Base-by-base conservation (phyloP, 2,888 invertebrate genomes). In the Drosophila prostipennis region DNA sequence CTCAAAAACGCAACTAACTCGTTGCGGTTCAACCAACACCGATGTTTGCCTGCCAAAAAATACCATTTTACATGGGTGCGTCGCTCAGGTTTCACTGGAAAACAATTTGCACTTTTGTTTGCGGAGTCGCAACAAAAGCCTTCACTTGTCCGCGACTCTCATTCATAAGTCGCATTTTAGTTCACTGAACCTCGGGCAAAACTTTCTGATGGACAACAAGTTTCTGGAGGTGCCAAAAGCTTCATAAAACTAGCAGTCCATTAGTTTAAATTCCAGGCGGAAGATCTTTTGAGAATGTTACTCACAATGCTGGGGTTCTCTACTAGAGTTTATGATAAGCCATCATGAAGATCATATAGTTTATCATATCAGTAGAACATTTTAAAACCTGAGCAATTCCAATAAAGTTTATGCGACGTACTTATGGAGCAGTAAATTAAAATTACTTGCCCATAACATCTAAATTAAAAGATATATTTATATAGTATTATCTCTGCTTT, bases 31-130 rank as follows among this genome's bases (percentile, higher is more conserved):
- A 82, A 51, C 37, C 16, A 34, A 19, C 16, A 48, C 56, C 37
- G 59, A 65, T 73, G 67, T 76, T 60, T 77, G 65, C 26, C 53
- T 45, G 46, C 37, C 37, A 19, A 37, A 68, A 45, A 67, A 37
- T 37, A 54, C 72, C 51, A 60, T 42, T 46, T 46, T 46, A 61
- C 45, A 60, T 59, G 72, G 86, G 80, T 77, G 85, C 60, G 68
- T 39, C 23, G 32, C 11, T 10, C 40, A 13, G 48, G 46, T 48
- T 61, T 63, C 64, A 42, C 48, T 51, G 19, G 58, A 45, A 61
- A 75, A 88, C 86, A 89, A 88, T 89, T 89, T 89, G 89, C 84
- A 77, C 81, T 79, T 74, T 89, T 87, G 86, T 89, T 83, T 78
- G 72, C 37, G 53, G 40, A 32, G 29, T 14, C 74, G 74, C 56